Percentiles rank a stretch among this genome's conserved stretches.
These are phyloP conservation scores for Agelastica alni DNA, from an alignment of 2,888 invertebrate species.

Conservation along the genomic window DNA sequence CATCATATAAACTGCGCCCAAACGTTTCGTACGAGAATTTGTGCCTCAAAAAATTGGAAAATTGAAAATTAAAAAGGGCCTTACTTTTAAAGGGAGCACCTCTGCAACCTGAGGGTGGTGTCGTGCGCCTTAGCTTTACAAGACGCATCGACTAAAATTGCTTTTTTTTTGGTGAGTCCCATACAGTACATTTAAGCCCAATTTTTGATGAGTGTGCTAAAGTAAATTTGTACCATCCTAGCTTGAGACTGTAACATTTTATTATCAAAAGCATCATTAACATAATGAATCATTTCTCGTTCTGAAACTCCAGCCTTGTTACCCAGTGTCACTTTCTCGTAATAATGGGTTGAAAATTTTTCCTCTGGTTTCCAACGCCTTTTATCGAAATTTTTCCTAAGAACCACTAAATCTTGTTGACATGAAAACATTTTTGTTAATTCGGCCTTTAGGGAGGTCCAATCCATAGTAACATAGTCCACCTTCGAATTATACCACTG, in stretches of 20 bases:
- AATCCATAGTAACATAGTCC: neutral
- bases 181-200: too few species aligned
- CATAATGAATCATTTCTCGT: conserved; percentile 1
- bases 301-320: conserved; percentile 3
- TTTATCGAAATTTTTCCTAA: neutral
- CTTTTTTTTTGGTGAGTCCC: too few species aligned
- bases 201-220: too few species aligned
- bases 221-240: neutral
- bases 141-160: too few species aligned
- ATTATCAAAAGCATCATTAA: conserved; percentile 6
- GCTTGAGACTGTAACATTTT: neutral
- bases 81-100: too few species aligned
- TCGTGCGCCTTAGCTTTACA: too few species aligned
- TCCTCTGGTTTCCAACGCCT: neutral
- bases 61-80: too few species aligned
- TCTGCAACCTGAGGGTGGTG: too few species aligned
- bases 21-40: too few species aligned
- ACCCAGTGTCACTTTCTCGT: neutral
- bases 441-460: neutral
- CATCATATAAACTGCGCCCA: too few species aligned
- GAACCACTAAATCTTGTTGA: neutral
- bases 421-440: neutral
- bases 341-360: neutral
- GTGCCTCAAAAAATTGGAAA: too few species aligned
- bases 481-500: conserved; percentile 1